Evolutionary conservation across 2,888 invertebrate genomes (phyloP), one percentile per base, ranked within the genome.

Genomic region (Dorcus parallelipipedus): DNA sequence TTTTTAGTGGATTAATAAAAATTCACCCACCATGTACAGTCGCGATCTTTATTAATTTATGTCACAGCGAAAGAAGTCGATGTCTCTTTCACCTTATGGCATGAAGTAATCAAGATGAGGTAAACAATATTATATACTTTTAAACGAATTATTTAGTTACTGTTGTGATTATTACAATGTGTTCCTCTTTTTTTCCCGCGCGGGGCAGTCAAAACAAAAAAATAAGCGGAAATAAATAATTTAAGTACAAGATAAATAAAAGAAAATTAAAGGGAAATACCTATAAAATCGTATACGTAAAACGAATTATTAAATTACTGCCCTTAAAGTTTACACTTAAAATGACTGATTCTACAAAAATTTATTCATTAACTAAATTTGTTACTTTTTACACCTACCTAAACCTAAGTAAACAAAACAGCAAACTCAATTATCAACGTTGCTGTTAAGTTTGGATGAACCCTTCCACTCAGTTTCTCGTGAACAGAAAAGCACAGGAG

Each of bases 361-460:
- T 45, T 33, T 33, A 33, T 33, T 33, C 7, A 45, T 45, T 45
- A 45, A 45, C 45, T 45, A 45, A 45, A 45, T 45, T 45, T 45
- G 45, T 45, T 45, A 45, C 45, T 45, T 45, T 45, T 45, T 45
- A 45, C 45, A 45, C 45, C 45, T 45, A 45, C 45, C 45, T 45
- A 45, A n/a, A 20, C 17, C 45, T 45, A 45, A 23, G 17, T 45
- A 45, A 45, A 45, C 45, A 7, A 20, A 20, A 45, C 45, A 20
- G 9, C 45, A 45, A 45, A 45, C 23, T 45, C 23, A 45, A 17
- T 9, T 10, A 45, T 45, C 23, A 45, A 45, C 17, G 17, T 45
- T 45, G 45, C 45, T 45, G 45, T 45, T 45, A 45, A 20, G 45
- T 45, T 45, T 45, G 23, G 45, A 20, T 33, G 26, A 45, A 45